Evolutionary conservation across 2,888 invertebrate species (phyloP).

Genomic region (Leptinotarsa rubiginosa): DNA sequence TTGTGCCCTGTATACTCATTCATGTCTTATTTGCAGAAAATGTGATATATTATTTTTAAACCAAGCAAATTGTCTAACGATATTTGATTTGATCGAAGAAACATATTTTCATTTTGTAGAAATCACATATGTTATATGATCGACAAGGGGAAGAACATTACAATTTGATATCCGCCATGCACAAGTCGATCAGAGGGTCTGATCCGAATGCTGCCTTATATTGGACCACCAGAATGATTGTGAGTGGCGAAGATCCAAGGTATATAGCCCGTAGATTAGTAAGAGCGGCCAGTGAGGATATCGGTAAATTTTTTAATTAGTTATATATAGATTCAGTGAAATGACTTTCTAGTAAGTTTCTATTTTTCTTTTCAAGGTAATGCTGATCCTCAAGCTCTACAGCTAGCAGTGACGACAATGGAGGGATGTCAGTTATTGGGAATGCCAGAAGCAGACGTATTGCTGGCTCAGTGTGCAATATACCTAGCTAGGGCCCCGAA

Average conservation of each 20-base stretch:
- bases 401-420: conserved; percentile 79
- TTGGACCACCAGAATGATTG: conserved; percentile 84
- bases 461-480: conserved; percentile 82
- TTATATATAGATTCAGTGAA: neutral
- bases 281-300: conserved; percentile 81
- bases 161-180: conserved; percentile 84
- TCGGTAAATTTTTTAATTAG: conserved; percentile 67
- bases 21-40: too few relatives aligned
- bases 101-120: conserved; percentile 64
- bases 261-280: conserved; percentile 82
- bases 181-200: conserved; percentile 85
- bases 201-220: conserved; percentile 85
- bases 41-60: too few relatives aligned
- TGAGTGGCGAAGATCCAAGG: conserved; percentile 83
- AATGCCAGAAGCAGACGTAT: conserved; percentile 84
- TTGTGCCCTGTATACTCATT: too few relatives aligned
- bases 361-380: conserved; percentile 67
- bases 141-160: conserved; percentile 86
- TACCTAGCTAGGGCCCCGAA: conserved; percentile 81
- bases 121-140: conserved; percentile 83
- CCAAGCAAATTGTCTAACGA: too few relatives aligned
- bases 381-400: conserved; percentile 74
- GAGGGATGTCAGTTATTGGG: conserved; percentile 85
- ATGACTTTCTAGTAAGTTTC: neutral
- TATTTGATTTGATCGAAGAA: neutral